Evolutionary conservation across 2,888 invertebrate species (phyloP), one percentile per base, ranked within the genome.

Genomic region (Acanthosoma haemorrhoidale): DNA sequence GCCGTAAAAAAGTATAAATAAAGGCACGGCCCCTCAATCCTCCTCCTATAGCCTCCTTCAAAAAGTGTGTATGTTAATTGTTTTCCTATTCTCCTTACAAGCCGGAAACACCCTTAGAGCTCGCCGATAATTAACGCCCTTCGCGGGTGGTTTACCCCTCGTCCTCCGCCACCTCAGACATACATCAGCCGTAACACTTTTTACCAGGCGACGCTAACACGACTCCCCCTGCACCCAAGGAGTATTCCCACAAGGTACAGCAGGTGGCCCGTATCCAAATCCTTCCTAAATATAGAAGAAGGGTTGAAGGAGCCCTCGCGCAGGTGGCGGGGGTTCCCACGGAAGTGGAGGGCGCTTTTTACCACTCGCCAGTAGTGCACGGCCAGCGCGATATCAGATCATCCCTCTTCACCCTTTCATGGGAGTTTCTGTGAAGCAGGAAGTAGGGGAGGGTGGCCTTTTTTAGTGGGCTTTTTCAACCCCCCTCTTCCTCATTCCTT

Each of bases 321-420:
- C 61, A 61, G 61, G 61, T 61, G 61, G 38, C 61, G n/a, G 3
- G 6, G 18, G 61, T 61, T 61, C 61, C 61, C 61, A 61, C 61
- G 61, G 34, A 61, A 61, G 61, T 36, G n/a, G 36, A 29, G 21
- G 18, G 16, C 9, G 18, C 36, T 61, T 61, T 61, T 61, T 61
- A 61, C 61, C 25, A 25, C n/a, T 25, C 2, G 13, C 11, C n/a
- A 43, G 43, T 21, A 16, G 2, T 5, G 29, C 8, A n/a, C 16
- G 4, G 13, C 41, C n/a, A 31, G 61, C 11, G 38, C 61, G 61
- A 61, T 61, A 61, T 61, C 61, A 61, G 61, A 61, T 61, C 36
- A 36, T 21, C 18, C 18, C 38, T 36, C 61, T 36, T 61, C 25
- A 51, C 25, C 51, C 51, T 29, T 51, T 61, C 61, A 61, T 61